A percentile compares a stretch with the other conserved stretches of the same genome.
Evolutionary conservation across 2,797 vertebrate genomes (phyloP).

Genomic region (Crocodylus rhombifer): DNA sequence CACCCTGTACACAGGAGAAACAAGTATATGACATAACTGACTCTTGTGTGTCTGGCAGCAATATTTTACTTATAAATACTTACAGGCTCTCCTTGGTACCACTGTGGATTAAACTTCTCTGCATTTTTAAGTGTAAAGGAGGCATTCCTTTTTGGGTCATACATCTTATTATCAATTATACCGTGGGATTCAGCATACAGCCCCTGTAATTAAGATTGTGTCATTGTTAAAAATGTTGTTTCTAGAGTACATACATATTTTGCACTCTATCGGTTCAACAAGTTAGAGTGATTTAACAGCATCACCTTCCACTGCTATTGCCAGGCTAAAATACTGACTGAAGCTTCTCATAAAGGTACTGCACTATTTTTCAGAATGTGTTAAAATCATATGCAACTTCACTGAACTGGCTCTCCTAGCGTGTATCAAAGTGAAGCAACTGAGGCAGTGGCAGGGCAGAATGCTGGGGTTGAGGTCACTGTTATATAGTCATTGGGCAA

Average conservation of each 20-base stretch:
- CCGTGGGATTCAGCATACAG: constrained; percentile 98
- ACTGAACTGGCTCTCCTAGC: not conserved
- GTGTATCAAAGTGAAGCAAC: not conserved
- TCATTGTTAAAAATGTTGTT: not conserved
- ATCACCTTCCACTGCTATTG: not conserved
- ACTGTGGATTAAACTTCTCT: constrained; percentile 88
- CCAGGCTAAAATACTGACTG: not conserved
- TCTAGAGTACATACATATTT: not conserved
- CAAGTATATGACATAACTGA: not conserved
- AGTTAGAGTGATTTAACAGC: not conserved
- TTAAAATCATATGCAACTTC: not conserved
- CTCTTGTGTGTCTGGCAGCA: not conserved
- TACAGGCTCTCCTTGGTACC: constrained; percentile 97
- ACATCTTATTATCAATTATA: constrained; percentile 98
- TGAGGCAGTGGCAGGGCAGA: not conserved
- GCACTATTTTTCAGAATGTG: not conserved
- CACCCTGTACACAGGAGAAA: not conserved
- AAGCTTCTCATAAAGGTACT: not conserved
- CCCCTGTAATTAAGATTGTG: constrained; percentile 83
- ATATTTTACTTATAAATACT: constrained; percentile 76
- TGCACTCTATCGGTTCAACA: not conserved
- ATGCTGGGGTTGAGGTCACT: not conserved
- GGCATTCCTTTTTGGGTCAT: constrained; percentile 87
- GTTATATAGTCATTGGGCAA: not conserved
- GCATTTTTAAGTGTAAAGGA: constrained; percentile 85